These are phyloP conservation scores for Sebastes miniatus DNA, from an alignment of 2,797 vertebrate species.

Conservation along the genomic window DNA sequence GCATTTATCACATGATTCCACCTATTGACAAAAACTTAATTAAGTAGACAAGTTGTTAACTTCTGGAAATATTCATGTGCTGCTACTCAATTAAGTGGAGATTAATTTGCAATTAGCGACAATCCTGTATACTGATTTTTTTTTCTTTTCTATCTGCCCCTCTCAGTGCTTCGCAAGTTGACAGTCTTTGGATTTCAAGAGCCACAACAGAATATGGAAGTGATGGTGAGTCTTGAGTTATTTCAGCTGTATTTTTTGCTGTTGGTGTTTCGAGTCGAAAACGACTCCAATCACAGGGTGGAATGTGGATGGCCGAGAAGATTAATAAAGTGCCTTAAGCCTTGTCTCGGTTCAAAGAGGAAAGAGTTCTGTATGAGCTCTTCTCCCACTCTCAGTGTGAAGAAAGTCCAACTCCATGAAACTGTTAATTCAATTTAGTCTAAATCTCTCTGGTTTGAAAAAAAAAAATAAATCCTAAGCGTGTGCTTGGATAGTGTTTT, in stretches of 20 bases:
- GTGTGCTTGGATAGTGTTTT: constrained; percentile 17
- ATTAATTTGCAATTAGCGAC: neutral
- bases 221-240: constrained; percentile 89
- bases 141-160: neutral
- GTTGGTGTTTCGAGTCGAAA: constrained; percentile 40
- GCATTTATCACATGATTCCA: neutral
- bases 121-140: neutral
- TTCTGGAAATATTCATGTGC: neutral
- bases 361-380: constrained; percentile 32
- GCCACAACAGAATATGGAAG: constrained; percentile 91
- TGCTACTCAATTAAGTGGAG: neutral
- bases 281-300: constrained; percentile 30
- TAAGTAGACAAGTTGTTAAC: neutral
- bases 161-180: constrained; percentile 92
- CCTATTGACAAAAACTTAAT: neutral
- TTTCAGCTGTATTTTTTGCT: constrained; percentile 27
- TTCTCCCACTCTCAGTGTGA: constrained; percentile 15
- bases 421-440: constrained; percentile 56
- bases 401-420: constrained; percentile 51
- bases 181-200: constrained; percentile 96
- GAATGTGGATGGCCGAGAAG: constrained; percentile 40
- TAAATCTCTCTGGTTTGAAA: constrained; percentile 33
- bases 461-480: neutral
- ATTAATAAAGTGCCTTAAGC: constrained; percentile 56
- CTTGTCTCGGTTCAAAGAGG: constrained; percentile 58